Evolutionary conservation across 2,888 invertebrate species (phyloP), one percentile per base, ranked within the genome.

Genomic region (Xestia ashworthii): DNA sequence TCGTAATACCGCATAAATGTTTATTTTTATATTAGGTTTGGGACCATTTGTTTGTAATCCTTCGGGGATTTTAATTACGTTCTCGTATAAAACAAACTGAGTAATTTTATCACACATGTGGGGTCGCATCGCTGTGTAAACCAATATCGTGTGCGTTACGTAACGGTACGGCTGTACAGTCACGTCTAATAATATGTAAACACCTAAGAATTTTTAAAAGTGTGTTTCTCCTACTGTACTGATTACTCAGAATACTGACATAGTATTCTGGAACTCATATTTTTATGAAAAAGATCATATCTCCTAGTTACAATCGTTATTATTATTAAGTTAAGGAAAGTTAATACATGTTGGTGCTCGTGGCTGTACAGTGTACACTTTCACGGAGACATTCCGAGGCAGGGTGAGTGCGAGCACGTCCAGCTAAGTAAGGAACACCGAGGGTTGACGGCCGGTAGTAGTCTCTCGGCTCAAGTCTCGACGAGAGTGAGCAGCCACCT

Each of bases 41-140:
- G 55, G 25, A 81, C 62, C 65, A 71, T 73, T 78, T 65, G 58
- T 46, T 60, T 55, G 58, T 69, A 48, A 72, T 80, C 75, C 78
- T 73, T 55, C 12, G 32, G 82, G 64, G 64, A 77, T 85, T 82
- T 82, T 73, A 71, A 74, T 83, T 76, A 74, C 58, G 74, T 75
- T 73, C 22, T 67, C 53, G 53, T 71, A 48, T 67, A 81, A 76
- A 77, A 82, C 74, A 64, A 76, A 86, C 76, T 74, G 71, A 85
- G 50, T 80, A 60, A 79, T 79, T 82, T 82, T 77, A 84, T 67
- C 58, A 77, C 97, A 71, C 66, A 53, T 44, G 62, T 62, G 71
- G 50, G 71, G 53, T 60, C 69, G 62, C 58, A 69, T 50, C 62
- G 70, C 64, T 64, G 25, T 62, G 74, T 81, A 60, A 77, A 72